Evolutionary conservation across 1,140 invertebrate genomes (phyloP).

Genomic region (Drosophila repleta): DNA sequence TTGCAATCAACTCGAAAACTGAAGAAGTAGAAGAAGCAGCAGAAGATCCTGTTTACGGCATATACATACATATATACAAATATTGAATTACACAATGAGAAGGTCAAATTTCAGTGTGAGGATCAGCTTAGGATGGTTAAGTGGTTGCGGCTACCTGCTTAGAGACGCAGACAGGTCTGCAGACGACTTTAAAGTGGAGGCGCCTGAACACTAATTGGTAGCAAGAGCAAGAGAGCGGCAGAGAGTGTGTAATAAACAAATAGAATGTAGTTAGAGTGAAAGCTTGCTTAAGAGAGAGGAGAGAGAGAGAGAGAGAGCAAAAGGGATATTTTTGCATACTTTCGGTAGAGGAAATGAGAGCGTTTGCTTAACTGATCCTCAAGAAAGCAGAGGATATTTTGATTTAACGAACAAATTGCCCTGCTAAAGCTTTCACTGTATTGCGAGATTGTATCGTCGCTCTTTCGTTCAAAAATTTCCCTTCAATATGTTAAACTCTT

Average conservation of each 20-base stretch:
- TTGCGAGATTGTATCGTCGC: neutral
- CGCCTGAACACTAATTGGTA: conserved; percentile 62
- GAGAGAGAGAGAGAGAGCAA: neutral
- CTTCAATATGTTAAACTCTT: neutral
- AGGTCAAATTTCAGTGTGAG: conserved; percentile 40
- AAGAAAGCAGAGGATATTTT: too few species aligned
- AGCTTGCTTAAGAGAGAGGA: neutral
- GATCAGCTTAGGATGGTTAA: conserved; percentile 32
- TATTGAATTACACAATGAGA: conserved; percentile 72
- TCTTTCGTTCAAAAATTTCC: conserved; percentile 5
- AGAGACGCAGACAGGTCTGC: conserved; percentile 15
- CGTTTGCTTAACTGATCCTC: too few species aligned
- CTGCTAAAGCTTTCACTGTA: neutral
- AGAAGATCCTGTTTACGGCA: conserved; percentile 64
- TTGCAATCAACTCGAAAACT: conserved; percentile 30
- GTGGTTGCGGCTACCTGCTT: conserved; percentile 58
- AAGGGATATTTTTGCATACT: too few species aligned
- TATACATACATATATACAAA: conserved; percentile 57
- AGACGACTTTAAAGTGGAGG: conserved; percentile 47
- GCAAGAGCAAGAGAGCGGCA: conserved; percentile 1
- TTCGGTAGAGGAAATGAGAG: too few species aligned
- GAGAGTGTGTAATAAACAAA: neutral
- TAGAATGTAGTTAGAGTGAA: neutral
- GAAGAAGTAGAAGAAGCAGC: conserved; percentile 9
- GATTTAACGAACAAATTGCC: neutral